These are phyloP conservation scores for Galleria mellonella DNA, from an alignment of 1,140 invertebrate species.

Conservation along the genomic window DNA sequence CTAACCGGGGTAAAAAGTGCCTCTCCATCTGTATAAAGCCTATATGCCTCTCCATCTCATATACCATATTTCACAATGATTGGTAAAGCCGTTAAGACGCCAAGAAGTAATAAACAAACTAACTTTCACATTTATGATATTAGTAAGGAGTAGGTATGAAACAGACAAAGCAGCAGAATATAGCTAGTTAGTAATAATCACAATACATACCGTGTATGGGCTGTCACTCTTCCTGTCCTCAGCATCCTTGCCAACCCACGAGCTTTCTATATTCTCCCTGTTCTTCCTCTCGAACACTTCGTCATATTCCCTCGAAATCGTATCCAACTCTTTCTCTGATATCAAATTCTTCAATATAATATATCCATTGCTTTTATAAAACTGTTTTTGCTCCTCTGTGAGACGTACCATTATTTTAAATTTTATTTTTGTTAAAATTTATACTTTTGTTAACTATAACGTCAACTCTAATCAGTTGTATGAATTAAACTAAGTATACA, in stretches of 20 bases:
- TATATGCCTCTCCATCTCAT: too few relatives aligned
- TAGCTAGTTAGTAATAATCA: too few relatives aligned
- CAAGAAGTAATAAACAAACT: too few relatives aligned
- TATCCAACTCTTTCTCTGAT: constrained; percentile 23
- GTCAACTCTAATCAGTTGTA: too few relatives aligned
- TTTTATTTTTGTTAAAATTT: not conserved
- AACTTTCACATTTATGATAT: too few relatives aligned
- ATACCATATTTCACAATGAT: too few relatives aligned
- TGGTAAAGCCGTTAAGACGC: too few relatives aligned
- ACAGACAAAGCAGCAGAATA: too few relatives aligned
- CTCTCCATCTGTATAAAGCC: too few relatives aligned
- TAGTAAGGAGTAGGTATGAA: not conserved
- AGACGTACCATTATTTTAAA: constrained; percentile 22
- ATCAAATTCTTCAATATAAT: constrained; percentile 37
- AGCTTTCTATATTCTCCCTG: constrained; percentile 42
- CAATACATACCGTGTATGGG: constrained; percentile 34
- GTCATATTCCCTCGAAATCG: constrained; percentile 38
- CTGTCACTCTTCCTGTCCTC: constrained; percentile 31
- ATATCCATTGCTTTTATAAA: constrained; percentile 50
- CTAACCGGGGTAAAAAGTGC: too few relatives aligned
- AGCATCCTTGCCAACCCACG: constrained; percentile 52
- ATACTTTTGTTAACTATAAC: not conserved
- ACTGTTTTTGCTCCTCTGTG: constrained; percentile 36
- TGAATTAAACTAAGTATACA: too few relatives aligned
- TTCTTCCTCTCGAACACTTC: constrained; percentile 46